A percentile compares a stretch with the other conserved stretches of the same genome.
Evolutionary conservation across 1,140 invertebrate genomes (phyloP).

Genomic region (Maniola jurtina): DNA sequence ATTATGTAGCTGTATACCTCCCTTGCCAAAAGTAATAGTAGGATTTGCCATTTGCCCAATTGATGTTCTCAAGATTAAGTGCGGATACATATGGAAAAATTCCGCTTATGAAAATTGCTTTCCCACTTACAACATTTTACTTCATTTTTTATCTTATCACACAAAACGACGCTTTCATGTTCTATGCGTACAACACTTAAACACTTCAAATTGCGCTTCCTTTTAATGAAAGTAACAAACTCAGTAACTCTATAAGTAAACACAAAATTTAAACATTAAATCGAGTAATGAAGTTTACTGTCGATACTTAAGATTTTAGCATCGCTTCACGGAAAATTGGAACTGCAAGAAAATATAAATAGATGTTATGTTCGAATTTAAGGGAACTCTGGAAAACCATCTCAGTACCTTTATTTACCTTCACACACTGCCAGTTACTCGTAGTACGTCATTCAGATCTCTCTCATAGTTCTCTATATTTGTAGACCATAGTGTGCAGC

Average conservation of each 20-base stretch:
- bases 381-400: neutral
- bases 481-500: slow-evolving; percentile 4
- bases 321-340: slow-evolving; percentile 8
- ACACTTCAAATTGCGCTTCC: neutral
- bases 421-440: neutral
- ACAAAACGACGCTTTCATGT: neutral
- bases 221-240: slow-evolving; percentile 12
- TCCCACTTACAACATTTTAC: slow-evolving; percentile 1
- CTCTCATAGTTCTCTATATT: neutral
- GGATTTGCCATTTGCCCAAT: neutral
- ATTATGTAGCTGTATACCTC: neutral
- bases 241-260: slow-evolving; percentile 18
- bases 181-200: neutral
- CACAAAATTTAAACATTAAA: slow-evolving; percentile 20
- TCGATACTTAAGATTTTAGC: slow-evolving; percentile 22
- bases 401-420: neutral
- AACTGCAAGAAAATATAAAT: neutral
- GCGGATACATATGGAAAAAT: neutral
- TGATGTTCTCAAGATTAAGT: neutral
- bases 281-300: slow-evolving; percentile 16
- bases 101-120: slow-evolving; percentile 1
- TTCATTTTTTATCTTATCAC: neutral
- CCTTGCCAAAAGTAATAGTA: neutral
- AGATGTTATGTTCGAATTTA: neutral
- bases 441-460: neutral